Base-by-base conservation (phyloP, 1,140 invertebrate genomes). In the Ceratosolen fusciceps region DNA sequence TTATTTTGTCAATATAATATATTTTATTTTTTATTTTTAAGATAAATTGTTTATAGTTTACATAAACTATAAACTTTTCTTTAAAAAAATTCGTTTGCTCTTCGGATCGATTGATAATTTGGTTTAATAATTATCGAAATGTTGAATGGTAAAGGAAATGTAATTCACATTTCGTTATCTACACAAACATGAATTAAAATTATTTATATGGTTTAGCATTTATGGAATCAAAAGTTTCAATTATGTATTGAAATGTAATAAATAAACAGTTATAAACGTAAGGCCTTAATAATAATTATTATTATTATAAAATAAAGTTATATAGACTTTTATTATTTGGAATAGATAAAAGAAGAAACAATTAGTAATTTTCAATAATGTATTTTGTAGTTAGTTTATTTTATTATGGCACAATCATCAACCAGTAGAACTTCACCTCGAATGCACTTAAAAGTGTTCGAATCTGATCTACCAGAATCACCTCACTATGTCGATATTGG, bases 401-500 rank as follows among this genome's bases (percentile, higher is more conserved):
- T 60, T 26, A 49, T 16, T 34, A 92, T 92, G 92, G 91, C 92
- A 80, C 92, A 92, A 82, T 92, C 89, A 82, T 90, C 90, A 79
- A 86, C 89, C 43, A 91, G 90, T 87, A 91, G 92, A 34, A 92
- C 91, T 19, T 92, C 92, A 29, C 91, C 91, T 10, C 83, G 91
- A 70, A 87, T 91, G 82, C 90, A 90, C 76, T 84, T 85, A 62
- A 87, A 91, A 73, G 91, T 92, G 74, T 91, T 92, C 78, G 92
- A 92, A 83, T 87, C 90, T 68, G 84, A 87, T 49, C 80, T 82
- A 58, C 86, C 91, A 70, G 86, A 90, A 68, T 91, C 92, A 56
- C 89, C 90, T 58, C 87, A 92, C 81, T 93, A 91, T 81, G 90
- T 89, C 12, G 93, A 94, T 84, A 91, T 92, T 47, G 93, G 94